A percentile compares a stretch with the other conserved stretches of the same genome.
Evolutionary conservation across 2,797 vertebrate genomes (phyloP).

Genomic region (Poeciliopsis turneri): DNA sequence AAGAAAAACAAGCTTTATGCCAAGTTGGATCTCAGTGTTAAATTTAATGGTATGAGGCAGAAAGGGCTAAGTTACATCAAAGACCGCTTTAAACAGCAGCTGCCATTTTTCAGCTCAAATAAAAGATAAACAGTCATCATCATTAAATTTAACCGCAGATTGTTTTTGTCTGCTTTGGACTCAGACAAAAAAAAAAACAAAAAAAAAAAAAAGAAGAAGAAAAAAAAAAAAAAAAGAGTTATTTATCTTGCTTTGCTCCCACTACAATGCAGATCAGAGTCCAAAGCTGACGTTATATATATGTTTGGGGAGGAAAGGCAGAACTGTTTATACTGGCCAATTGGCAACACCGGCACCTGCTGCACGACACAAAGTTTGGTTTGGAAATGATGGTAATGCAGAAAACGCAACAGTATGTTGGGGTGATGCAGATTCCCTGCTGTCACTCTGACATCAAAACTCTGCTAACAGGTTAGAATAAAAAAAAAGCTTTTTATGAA

Average conservation of each 20-base stretch:
- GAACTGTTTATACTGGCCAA: slow-evolving; percentile 55
- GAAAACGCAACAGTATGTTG: neutral
- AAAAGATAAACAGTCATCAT: slow-evolving; percentile 68
- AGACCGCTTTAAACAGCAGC: slow-evolving; percentile 54
- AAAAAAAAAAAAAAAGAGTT: neutral
- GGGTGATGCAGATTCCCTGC: slow-evolving; percentile 6
- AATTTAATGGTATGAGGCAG: slow-evolving; percentile 62
- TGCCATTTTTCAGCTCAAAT: slow-evolving; percentile 51
- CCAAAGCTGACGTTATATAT: slow-evolving; percentile 65
- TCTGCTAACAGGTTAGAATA: neutral
- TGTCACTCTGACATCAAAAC: slow-evolving; percentile 45
- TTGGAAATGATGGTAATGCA: slow-evolving; percentile 27
- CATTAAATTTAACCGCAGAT: slow-evolving; percentile 59
- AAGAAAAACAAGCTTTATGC: slow-evolving; percentile 26
- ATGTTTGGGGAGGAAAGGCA: slow-evolving; percentile 49
- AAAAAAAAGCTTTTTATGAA: neutral
- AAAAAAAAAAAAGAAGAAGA: neutral
- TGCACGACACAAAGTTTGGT: slow-evolving; percentile 33
- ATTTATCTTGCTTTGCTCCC: slow-evolving; percentile 53
- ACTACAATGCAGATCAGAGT: slow-evolving; percentile 66
- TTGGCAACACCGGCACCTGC: slow-evolving; percentile 53
- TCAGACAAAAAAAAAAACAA: slow-evolving; percentile 39
- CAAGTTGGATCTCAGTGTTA: slow-evolving; percentile 58
- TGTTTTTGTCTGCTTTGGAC: slow-evolving; percentile 56
- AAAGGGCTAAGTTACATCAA: slow-evolving; percentile 61